Evolutionary conservation across 1,140 invertebrate species (phyloP), one percentile per base, ranked within the genome.

Genomic region (Nephila pilipes): DNA sequence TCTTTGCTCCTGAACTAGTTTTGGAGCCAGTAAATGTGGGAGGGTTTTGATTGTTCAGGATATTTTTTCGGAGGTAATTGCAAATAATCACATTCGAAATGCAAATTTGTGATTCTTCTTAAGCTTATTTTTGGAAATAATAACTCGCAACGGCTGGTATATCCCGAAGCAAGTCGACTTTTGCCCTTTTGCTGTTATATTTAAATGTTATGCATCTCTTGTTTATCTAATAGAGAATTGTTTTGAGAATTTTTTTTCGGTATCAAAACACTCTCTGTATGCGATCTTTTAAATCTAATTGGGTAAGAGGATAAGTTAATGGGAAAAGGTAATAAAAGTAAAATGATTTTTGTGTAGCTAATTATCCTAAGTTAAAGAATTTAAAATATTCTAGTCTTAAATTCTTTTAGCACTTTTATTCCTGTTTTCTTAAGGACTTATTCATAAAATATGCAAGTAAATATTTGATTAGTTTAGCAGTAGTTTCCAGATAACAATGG

Each of bases 31-130:
- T 18, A 75, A 36, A 75, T 75, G 69, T 75, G 25, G 14, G 18
- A 75, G 32, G 63, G n/a, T 65, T 65, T 65, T 65, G 63, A 65
- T 65, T 65, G 63, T 6, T 3, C n/a, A 29, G 10, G 63, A 81
- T 46, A 46, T 46, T 46, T 46, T 81, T 55, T 46, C 36, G 14
- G 46, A 3, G 46, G 80, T 46, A 81, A 81, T 81, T 81, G 38
- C 22, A 29, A 81, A 81, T 81, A 81, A 81, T 81, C 36, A 81
- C 80, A 54, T 81, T 54, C 38, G 5, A 81, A 55, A 81, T 81
- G 80, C 46, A 54, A 54, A 54, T 81, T 54, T 25, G 36, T 8
- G 69, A 75, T 16, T 75, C 69, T 36, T 75, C 69, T 75, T 75
- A 75, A 75, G 65, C 25, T 75, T 18, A 36, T 75, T 32, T 16